A percentile compares a stretch with the other conserved stretches of the same genome.
These are phyloP conservation scores for Oxyruncus cristatus DNA, from an alignment of 2,113 vertebrate genomes.

Conservation along the genomic window DNA sequence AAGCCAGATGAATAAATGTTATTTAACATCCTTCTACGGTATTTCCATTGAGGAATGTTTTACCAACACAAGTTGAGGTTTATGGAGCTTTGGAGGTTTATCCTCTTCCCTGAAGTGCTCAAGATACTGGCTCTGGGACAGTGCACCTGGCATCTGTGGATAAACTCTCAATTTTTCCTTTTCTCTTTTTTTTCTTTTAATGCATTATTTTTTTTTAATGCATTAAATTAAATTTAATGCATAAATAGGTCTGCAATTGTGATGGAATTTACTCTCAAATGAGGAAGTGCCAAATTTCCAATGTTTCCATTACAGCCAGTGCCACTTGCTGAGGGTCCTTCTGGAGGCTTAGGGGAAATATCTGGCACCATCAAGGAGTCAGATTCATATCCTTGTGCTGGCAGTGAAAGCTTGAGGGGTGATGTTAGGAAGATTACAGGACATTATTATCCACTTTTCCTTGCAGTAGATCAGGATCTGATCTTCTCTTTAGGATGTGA, in stretches of 20 bases:
- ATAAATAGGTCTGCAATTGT: background rate
- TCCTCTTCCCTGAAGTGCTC: background rate
- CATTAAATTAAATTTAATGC: background rate
- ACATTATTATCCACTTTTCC: background rate
- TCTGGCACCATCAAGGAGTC: background rate
- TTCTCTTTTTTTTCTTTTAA: background rate
- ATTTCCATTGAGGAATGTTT: background rate
- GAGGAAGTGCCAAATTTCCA: background rate
- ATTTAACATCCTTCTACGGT: background rate
- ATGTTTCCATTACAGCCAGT: background rate
- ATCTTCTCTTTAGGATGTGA: background rate
- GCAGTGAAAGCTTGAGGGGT: background rate
- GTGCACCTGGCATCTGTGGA: background rate
- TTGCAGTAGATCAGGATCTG: background rate
- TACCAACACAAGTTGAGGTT: background rate
- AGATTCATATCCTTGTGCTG: background rate
- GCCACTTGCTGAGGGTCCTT: background rate
- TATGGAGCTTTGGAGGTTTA: background rate
- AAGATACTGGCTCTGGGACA: background rate
- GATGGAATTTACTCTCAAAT: background rate
- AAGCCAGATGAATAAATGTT: background rate
- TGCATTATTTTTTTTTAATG: background rate
- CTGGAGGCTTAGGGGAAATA: background rate
- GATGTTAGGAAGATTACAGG: background rate
- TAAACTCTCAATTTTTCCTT: background rate